Percentiles rank a stretch among this genome's conserved stretches.
Conservation (phyloP, 2,888 invertebrate species). For the Chrysolina haemoptera region DNA sequence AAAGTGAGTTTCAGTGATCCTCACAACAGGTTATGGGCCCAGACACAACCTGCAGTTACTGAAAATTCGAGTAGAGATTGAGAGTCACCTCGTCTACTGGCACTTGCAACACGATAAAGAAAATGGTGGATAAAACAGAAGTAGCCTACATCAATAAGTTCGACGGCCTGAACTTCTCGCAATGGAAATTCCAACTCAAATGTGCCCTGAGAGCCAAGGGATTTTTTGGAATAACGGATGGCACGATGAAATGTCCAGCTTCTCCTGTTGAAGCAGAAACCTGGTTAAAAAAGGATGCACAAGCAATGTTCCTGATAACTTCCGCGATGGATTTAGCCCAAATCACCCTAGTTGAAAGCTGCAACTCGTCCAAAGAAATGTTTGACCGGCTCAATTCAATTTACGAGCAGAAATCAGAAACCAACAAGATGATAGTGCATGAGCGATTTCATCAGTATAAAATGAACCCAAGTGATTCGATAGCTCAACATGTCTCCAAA, state of each 20-base stretch:
- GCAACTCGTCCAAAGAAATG: constrained; percentile 50
- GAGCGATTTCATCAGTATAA: constrained; percentile 53
- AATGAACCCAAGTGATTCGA: constrained; percentile 49
- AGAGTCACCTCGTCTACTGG: no score
- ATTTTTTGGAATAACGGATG: neutral
- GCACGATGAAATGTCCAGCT: neutral
- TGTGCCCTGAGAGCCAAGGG: no score
- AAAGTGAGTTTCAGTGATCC: no score
- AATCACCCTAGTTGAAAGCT: constrained; percentile 47
- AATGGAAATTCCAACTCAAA: neutral
- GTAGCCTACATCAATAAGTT: no score
- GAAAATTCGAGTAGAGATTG: no score
- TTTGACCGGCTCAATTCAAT: constrained; percentile 50
- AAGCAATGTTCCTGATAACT: no score
- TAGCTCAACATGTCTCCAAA: constrained; percentile 57
- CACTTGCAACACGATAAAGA: no score
- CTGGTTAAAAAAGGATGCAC: no score
- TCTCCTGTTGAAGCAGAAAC: neutral
- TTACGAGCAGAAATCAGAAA: constrained; percentile 46
- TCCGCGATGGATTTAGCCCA: no score
- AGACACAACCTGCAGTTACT: no score
- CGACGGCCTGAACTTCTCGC: neutral
- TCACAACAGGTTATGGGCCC: no score
- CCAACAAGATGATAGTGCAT: constrained; percentile 55
- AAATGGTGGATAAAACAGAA: neutral